Conservation (phyloP, 2,797 vertebrate species). For the Atherinosoma microstoma region DNA sequence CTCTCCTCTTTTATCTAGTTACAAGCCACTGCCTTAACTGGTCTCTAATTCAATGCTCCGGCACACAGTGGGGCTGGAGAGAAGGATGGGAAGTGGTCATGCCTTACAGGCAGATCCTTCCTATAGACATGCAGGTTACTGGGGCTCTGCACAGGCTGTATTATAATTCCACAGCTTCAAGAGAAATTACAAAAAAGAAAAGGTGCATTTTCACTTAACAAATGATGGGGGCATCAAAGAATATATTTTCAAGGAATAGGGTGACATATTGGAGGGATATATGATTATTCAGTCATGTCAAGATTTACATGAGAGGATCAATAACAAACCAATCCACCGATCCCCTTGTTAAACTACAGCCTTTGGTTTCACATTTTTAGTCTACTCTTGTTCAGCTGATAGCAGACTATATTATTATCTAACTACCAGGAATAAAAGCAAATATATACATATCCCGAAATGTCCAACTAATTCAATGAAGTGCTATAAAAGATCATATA, state of each 20-base stretch:
- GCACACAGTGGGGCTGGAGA: conserved; percentile 56
- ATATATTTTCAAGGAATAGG: conserved; percentile 1
- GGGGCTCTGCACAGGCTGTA: conserved; percentile 14
- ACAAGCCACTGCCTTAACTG: conserved; percentile 78
- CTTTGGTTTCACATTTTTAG: background rate
- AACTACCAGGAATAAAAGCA: background rate
- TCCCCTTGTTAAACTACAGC: too few species aligned
- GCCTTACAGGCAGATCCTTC: conserved; percentile 57
- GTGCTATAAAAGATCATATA: background rate
- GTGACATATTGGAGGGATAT: too few species aligned
- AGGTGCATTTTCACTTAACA: background rate
- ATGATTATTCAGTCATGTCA: too few species aligned
- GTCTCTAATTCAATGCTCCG: conserved; percentile 72
- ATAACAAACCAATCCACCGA: too few species aligned
- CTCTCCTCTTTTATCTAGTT: conserved; percentile 81
- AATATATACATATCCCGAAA: conserved; percentile 2
- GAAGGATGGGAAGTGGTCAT: conserved; percentile 57
- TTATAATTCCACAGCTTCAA: conserved; percentile 19
- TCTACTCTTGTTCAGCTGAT: conserved; percentile 1
- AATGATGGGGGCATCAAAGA: background rate
- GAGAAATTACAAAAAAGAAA: conserved; percentile 9
- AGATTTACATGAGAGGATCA: too few species aligned
- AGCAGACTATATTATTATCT: background rate
- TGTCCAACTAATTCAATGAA: background rate
- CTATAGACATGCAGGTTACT: conserved; percentile 35